These are phyloP conservation scores for Coptotermes formosanus DNA, from an alignment of 1,140 invertebrate genomes.

Conservation along the genomic window DNA sequence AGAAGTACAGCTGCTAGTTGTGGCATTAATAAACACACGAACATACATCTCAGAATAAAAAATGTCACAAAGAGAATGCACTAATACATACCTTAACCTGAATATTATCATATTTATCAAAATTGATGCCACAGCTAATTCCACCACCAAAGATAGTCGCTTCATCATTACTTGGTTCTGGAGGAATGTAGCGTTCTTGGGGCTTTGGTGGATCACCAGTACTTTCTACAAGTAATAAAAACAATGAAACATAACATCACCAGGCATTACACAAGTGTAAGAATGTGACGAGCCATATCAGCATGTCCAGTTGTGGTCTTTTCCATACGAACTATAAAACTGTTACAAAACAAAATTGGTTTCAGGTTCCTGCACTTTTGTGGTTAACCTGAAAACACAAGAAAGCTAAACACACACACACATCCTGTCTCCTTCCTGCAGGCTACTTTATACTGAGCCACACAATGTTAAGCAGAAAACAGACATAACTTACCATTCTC, in stretches of 20 bases:
- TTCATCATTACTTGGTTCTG: conserved; percentile 69
- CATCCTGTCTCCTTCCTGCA: neutral
- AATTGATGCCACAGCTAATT: conserved; percentile 82
- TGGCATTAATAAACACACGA: neutral
- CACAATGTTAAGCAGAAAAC: neutral
- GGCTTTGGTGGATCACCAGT: conserved; percentile 17
- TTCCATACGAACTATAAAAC: too few species aligned
- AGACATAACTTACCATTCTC: neutral
- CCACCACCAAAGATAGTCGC: conserved; percentile 67
- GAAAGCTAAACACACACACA: too few species aligned
- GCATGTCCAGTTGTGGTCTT: too few species aligned
- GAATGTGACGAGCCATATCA: too few species aligned
- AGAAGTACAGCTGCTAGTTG: neutral
- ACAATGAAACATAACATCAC: too few species aligned
- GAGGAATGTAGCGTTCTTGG: conserved; percentile 75
- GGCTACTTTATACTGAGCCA: neutral
- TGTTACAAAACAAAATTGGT: too few species aligned
- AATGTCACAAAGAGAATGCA: conserved; percentile 31
- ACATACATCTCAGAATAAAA: neutral
- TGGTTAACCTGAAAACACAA: too few species aligned
- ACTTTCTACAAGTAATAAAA: conserved; percentile 7
- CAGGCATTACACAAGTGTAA: too few species aligned
- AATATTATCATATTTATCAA: conserved; percentile 82
- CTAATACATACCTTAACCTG: conserved; percentile 65
- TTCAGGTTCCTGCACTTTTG: too few species aligned